These are phyloP conservation scores for Labia minor DNA, from an alignment of 2,888 invertebrate genomes.

Conservation along the genomic window DNA sequence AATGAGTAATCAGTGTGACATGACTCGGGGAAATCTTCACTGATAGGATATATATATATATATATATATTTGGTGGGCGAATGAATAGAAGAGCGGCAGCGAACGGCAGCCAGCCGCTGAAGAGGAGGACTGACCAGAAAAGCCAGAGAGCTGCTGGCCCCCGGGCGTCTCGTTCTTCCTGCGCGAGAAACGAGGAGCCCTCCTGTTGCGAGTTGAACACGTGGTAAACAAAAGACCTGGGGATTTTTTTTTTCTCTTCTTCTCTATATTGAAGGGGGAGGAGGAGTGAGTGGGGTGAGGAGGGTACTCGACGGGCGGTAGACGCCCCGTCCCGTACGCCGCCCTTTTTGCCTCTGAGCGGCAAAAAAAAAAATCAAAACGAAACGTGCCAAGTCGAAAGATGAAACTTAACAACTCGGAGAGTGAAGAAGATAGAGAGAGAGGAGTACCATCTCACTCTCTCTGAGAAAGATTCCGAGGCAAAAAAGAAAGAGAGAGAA, in stretches of 20 bases:
- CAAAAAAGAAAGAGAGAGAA: too few relatives aligned
- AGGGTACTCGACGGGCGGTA: neutral
- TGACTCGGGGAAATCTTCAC: neutral
- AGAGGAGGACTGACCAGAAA: neutral
- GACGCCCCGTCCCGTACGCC: slow-evolving; percentile 13
- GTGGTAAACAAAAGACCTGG: slow-evolving; percentile 1
- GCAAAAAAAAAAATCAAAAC: slow-evolving; percentile 3
- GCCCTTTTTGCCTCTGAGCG: slow-evolving; percentile 13
- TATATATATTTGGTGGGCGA: neutral
- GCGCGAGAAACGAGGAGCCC: slow-evolving; percentile 13
- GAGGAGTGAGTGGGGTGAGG: too few relatives aligned
- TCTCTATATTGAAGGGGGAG: neutral
- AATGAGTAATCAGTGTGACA: neutral
- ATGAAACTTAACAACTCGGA: neutral
- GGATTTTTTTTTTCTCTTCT: neutral
- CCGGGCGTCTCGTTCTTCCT: neutral
- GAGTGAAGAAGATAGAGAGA: neutral
- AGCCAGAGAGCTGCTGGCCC: neutral
- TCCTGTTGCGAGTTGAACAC: slow-evolving; percentile 2
- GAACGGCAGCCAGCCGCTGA: neutral
- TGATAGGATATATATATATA: too few relatives aligned
- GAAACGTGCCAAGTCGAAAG: slow-evolving; percentile 4
- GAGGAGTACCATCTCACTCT: neutral
- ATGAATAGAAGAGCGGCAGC: neutral
- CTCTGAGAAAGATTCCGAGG: too few relatives aligned